Evolutionary conservation across 2,888 invertebrate genomes (phyloP).

Genomic region (Papilio demoleus): DNA sequence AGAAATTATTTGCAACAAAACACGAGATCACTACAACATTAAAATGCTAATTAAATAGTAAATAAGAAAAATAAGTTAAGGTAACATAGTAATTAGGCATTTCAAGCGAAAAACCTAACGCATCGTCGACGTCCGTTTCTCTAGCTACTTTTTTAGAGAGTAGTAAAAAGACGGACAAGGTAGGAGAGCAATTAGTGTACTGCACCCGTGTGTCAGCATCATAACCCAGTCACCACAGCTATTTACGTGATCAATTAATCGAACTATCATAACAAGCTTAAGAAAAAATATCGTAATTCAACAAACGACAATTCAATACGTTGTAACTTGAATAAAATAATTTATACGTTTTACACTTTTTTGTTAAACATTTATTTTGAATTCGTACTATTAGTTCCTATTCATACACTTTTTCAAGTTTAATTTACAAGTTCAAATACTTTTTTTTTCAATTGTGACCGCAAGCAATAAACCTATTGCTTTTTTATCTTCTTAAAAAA

Average conservation of each 20-base stretch:
- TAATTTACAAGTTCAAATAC: no score
- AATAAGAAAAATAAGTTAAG: neutral
- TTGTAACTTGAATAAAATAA: no score
- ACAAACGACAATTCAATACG: no score
- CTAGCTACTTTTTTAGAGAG: slow-evolving; percentile 73
- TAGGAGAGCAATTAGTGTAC: slow-evolving; percentile 68
- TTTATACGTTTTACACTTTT: no score
- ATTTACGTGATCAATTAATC: neutral
- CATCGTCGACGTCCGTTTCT: slow-evolving; percentile 62
- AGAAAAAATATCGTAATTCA: no score
- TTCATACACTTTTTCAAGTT: no score
- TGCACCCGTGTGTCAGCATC: slow-evolving; percentile 55
- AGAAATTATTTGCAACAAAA: neutral
- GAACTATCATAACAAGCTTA: no score
- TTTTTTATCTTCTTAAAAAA: no score
- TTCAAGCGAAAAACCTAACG: slow-evolving; percentile 56
- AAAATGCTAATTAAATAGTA: slow-evolving; percentile 5
- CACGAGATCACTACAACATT: neutral
- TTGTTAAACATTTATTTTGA: no score
- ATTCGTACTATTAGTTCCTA: no score
- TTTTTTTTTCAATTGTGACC: no score
- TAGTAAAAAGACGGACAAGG: slow-evolving; percentile 59
- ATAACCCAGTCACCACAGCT: slow-evolving; percentile 16
- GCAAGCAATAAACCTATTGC: no score
- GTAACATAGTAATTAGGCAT: slow-evolving; percentile 39